Percentiles rank a stretch among this genome's conserved stretches.
Conservation (phyloP, 2,797 vertebrate genomes). For the Euphonia xanthogaster region DNA sequence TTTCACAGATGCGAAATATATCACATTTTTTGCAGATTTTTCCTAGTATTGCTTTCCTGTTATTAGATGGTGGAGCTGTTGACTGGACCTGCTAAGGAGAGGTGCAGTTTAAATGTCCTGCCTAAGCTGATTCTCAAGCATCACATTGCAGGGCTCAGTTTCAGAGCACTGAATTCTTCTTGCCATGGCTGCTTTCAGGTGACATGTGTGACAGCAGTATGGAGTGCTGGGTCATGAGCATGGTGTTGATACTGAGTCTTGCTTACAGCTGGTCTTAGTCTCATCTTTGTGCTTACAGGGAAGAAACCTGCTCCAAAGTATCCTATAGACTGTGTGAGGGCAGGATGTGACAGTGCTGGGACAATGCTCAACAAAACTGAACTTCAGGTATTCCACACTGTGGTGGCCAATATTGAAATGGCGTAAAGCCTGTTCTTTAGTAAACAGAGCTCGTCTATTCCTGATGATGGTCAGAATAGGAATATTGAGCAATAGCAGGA, state of each 20-base stretch:
- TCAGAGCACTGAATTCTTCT: not conserved
- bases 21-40: rapidly evolving
- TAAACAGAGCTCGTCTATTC: not conserved
- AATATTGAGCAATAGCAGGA: not conserved
- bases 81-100: not conserved
- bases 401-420: not conserved
- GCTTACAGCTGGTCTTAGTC: not conserved
- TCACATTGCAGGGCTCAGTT: not conserved
- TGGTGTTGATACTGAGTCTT: not conserved
- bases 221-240: not conserved
- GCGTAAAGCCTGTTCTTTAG: not conserved
- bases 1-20: not conserved
- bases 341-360: not conserved
- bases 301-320: not conserved
- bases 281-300: not conserved
- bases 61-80: not conserved
- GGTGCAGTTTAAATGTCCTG: not conserved
- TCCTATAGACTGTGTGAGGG: not conserved
- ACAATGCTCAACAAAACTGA: not conserved
- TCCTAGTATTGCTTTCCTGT: not conserved
- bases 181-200: not conserved
- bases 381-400: not conserved
- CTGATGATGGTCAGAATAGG: not conserved
- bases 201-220: not conserved
- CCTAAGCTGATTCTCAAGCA: not conserved